These are phyloP conservation scores for Eulithis testata DNA, from an alignment of 2,888 invertebrate species.

Conservation along the genomic window DNA sequence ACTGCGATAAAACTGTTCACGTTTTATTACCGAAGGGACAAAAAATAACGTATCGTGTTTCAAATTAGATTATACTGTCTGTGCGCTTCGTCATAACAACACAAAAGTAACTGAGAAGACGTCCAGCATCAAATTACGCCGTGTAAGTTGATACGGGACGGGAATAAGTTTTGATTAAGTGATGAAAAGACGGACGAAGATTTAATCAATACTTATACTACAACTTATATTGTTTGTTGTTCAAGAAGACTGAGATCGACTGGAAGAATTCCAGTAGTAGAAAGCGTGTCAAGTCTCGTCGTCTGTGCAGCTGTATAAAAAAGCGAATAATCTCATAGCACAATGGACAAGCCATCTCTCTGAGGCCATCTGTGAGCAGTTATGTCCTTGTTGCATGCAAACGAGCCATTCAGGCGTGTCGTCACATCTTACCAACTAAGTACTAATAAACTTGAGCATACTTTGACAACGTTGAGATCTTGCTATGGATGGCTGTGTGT, in stretches of 20 bases:
- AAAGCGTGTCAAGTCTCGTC: constrained; percentile 71
- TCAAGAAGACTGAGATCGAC: constrained; percentile 27
- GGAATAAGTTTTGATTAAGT: too few species aligned
- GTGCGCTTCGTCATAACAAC: constrained; percentile 8
- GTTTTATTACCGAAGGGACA: constrained; percentile 30
- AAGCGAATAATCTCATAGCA: constrained; percentile 68
- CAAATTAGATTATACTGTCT: constrained; percentile 17
- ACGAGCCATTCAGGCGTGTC: constrained; percentile 50
- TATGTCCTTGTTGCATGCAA: constrained; percentile 61
- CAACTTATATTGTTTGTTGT: neutral
- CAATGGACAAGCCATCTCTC: constrained; percentile 61
- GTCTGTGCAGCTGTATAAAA: constrained; percentile 59
- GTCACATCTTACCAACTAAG: constrained; percentile 30
- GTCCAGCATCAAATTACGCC: constrained; percentile 9
- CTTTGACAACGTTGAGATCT: constrained; percentile 31
- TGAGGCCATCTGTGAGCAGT: constrained; percentile 57
- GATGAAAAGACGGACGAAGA: too few species aligned
- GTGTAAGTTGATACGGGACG: neutral
- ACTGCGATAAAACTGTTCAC: constrained; percentile 26
- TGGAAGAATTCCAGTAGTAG: constrained; percentile 56
- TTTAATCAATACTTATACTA: constrained; percentile 7
- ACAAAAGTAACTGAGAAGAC: constrained; percentile 9
- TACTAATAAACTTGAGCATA: constrained; percentile 33
- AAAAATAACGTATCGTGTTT: constrained; percentile 21
- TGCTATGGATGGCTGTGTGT: constrained; percentile 7